A percentile compares a stretch with the other conserved stretches of the same genome.
These are phyloP conservation scores for Pachydiplax longipennis DNA, from an alignment of 2,888 invertebrate species.

Conservation along the genomic window DNA sequence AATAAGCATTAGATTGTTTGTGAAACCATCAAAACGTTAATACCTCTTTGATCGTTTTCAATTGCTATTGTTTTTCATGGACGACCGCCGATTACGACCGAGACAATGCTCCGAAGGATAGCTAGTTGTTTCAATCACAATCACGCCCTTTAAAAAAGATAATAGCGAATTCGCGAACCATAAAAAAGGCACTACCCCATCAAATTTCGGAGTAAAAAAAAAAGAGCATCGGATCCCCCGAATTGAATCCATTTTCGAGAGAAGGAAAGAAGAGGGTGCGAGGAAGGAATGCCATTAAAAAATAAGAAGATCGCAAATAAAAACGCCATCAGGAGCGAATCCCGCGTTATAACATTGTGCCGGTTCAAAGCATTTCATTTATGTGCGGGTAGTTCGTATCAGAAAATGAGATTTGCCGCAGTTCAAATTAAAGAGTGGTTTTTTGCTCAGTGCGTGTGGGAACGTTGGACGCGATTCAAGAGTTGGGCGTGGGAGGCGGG, in stretches of 20 bases:
- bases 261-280: background rate
- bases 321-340: background rate
- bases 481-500: background rate
- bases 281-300: background rate
- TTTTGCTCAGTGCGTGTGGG: slow-evolving; percentile 26
- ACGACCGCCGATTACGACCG: too few species aligned
- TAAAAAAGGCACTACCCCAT: background rate
- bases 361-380: slow-evolving; percentile 16
- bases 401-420: slow-evolving; percentile 39
- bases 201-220: background rate
- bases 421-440: slow-evolving; percentile 33
- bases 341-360: background rate
- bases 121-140: too few species aligned
- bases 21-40: too few species aligned
- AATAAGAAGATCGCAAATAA: background rate
- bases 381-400: slow-evolving; percentile 26
- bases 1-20: too few species aligned
- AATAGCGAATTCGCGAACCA: background rate
- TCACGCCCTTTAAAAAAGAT: background rate
- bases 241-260: background rate
- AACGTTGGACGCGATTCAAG: background rate
- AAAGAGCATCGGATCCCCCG: background rate
- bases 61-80: too few species aligned
- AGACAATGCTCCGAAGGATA: too few species aligned
- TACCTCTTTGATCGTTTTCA: too few species aligned